These are phyloP conservation scores for Poeciliopsis presidionis DNA, from an alignment of 2,797 vertebrate species.

Conservation along the genomic window DNA sequence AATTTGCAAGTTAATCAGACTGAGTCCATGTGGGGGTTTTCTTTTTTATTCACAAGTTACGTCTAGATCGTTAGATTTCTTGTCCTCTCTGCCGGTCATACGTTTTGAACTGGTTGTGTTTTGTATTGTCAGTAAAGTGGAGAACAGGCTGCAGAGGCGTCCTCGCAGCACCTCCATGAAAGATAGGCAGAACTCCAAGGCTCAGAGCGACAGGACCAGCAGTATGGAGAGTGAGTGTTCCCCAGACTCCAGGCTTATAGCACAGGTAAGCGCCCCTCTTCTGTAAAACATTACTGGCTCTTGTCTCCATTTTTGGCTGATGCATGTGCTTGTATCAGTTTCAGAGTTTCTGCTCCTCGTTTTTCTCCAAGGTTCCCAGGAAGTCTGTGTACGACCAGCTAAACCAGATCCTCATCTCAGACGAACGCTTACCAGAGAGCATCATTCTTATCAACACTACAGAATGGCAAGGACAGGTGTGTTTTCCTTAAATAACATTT, in stretches of 20 bases:
- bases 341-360: slow-evolving; percentile 29
- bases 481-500: slow-evolving; percentile 5
- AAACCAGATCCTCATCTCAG: slow-evolving; percentile 86
- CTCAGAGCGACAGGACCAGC: slow-evolving; percentile 80
- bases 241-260: slow-evolving; percentile 75
- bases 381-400: slow-evolving; percentile 87
- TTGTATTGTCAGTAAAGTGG: slow-evolving; percentile 73
- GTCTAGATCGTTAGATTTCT: background rate
- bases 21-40: background rate
- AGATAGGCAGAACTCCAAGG: slow-evolving; percentile 84
- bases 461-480: slow-evolving; percentile 86
- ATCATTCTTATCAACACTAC: slow-evolving; percentile 85
- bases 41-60: background rate
- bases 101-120: slow-evolving; percentile 24
- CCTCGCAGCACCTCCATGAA: slow-evolving; percentile 85
- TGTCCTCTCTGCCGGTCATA: background rate
- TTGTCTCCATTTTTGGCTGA: background rate
- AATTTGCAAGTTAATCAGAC: background rate
- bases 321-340: background rate
- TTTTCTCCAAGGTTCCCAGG: slow-evolving; percentile 77
- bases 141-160: slow-evolving; percentile 77
- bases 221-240: slow-evolving; percentile 84
- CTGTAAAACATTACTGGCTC: background rate
- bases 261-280: slow-evolving; percentile 68
- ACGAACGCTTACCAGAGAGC: slow-evolving; percentile 83